Conservation (phyloP, 2,797 vertebrate genomes). For the Phaenicophaeus curvirostris region DNA sequence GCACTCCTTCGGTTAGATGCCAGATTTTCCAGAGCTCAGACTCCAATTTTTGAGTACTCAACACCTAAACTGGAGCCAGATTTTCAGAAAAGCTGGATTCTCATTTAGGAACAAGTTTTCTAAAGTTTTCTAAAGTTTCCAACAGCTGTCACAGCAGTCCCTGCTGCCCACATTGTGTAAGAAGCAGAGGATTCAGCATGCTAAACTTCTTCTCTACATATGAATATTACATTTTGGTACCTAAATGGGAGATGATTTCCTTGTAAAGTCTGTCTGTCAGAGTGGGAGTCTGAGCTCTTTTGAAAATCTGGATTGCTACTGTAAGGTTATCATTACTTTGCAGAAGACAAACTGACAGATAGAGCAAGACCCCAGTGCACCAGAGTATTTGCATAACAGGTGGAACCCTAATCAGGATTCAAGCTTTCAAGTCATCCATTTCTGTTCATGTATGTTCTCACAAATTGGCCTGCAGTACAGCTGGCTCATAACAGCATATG, state of each 20-base stretch:
- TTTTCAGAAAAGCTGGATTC: neutral
- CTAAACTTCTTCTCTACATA: neutral
- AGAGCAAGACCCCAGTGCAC: neutral
- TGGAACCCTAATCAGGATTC: neutral
- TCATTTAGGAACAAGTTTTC: neutral
- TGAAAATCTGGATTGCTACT: neutral
- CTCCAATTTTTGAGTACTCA: neutral
- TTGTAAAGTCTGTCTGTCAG: slow-evolving; percentile 29
- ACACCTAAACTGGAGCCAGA: neutral
- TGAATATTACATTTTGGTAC: neutral
- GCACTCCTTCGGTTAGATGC: neutral
- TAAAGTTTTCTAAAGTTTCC: neutral
- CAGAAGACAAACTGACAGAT: neutral
- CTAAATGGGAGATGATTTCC: slow-evolving; percentile 7
- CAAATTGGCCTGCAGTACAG: neutral
- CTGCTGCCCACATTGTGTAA: neutral
- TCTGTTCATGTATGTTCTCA: neutral
- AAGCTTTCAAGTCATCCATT: neutral
- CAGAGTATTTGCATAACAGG: neutral
- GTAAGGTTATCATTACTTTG: neutral
- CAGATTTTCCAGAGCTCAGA: slow-evolving; percentile 11
- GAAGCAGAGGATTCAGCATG: neutral
- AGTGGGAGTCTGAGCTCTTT: slow-evolving; percentile 26
- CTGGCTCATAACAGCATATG: neutral
- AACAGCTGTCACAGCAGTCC: neutral